Base-by-base conservation (phyloP, 2,797 vertebrate species). In the Cichlasoma orientale region DNA sequence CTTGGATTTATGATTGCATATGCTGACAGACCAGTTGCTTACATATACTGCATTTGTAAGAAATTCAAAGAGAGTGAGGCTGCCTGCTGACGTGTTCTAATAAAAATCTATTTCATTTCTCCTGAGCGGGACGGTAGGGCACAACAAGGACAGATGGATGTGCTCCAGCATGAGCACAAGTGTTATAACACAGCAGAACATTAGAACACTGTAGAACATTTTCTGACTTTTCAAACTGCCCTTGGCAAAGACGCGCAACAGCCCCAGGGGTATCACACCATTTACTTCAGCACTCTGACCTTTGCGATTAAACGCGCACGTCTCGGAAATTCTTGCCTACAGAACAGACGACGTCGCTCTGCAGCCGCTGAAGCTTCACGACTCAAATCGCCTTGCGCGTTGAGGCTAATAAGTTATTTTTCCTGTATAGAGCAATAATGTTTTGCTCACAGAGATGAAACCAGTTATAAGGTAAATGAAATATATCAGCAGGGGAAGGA, bases 1-100 rank as follows among this genome's bases (percentile, higher is more conserved):
- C 90, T 93, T 93, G 91, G 90, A 94, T 92, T 92, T 92, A 91
- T 91, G 83, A 89, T 80, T 63, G 82, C 83, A 85, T 93, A 88
- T 83, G 88, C 85, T 89, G 91, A 92, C 90, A 87, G 85, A 88
- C 83, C 87, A 87, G 83, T 88, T 89, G 82, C 80, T 82, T 73
- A 63, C 79, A 81, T 88, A 72, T 72, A 86, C 84, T 80, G 78
- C 31, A 33, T 88, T 75, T 77, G 70, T 55, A 41, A 58, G 76
- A 66, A 71, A 31, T 52, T 41, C 72, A 57, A 59, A 56, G 25
- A 72, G 53, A 50, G 70, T 25, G 44, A 75, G 72, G 61, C 29
- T 10, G 69, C 59, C 72, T 63, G 50, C 11, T 68, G 55, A 59
- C 56, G 36, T 57, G 56, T 57, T 80, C 41, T 50, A 44, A 59